Evolutionary conservation across 2,113 vertebrate species (phyloP), one percentile per base, ranked within the genome.

Genomic region (Rhynchomys soricoides): DNA sequence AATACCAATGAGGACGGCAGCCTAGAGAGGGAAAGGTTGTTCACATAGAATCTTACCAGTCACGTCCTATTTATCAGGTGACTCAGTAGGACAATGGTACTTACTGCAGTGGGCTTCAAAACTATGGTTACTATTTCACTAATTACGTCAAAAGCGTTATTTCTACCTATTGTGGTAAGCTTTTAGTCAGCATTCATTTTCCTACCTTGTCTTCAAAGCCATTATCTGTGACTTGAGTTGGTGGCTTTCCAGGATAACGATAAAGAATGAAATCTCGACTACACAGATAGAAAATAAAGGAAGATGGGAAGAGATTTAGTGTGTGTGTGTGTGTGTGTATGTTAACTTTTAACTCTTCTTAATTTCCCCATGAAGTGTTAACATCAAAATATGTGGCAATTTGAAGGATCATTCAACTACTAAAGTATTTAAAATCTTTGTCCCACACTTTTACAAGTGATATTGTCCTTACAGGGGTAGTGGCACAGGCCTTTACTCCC

Each of bases 221-320:
- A 57, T 99, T 99, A 77, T 99, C 99, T 29, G 99, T 99, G 89
- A 99, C 99, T 22, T 98, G 98, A 0, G 98, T 98, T 90, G 99
- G 99, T 45, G 99, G 98, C 97, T 99, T 99, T 96, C 99, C 99
- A 0, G 99, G 99, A 97, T 99, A 99, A 88, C 99, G 99, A 95
- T 99, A 99, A 93, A 99, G 99, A 97, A 99, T 97, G 90, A 99
- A 99, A 97, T 99, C 99, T 57, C 98, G 98, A 96, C 99, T 99
- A 88, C 12, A 89, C 15, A 78, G 92, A 64, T 34, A 90, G 68
- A 98, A 96, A 93, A 93, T 34, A 94, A 92, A 97, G 29, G 55
- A 83, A 70, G 40, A 22, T 87, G 7, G 82, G 24, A 90, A 93
- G 17, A 95, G 64, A 89, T 74, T 95, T 92, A 34, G 24, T 43